Evolutionary conservation across 2,888 invertebrate genomes (phyloP), one percentile per base, ranked within the genome.

Genomic region (Hecatera dysodea): DNA sequence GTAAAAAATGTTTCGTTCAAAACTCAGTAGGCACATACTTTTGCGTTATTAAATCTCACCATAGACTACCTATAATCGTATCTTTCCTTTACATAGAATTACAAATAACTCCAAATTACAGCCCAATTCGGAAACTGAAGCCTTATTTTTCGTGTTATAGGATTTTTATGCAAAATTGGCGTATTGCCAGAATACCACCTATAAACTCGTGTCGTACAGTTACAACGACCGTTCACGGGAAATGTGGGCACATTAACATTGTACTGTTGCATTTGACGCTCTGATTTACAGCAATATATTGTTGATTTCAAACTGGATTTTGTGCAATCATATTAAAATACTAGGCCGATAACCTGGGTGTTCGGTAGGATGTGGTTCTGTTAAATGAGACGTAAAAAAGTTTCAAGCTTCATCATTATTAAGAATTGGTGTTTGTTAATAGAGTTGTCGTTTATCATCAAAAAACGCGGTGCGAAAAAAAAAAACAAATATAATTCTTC

Each of bases 151-250:
- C 22, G 9, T 44, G 33, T n/a, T 65, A 52, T 64, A 69, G 27
- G 60, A 62, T 72, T 55, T 77, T 83, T 78, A 75, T 75, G 63
- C 59, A 60, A 74, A 64, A 68, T 56, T 86, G 85, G 85, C 80
- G 33, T 50, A 62, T 29, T 46, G 77, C 85, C 83, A 78, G 64
- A 72, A 72, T 64, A 48, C 50, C 70, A 69, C 56, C 61, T 72
- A 72, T 76, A 70, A 74, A 71, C 67, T 57, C 17, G 22, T 69
- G 68, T 70, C 55, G 65, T 72, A 68, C 56, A 64, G 44, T 22
- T 42, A 52, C 42, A 81, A 72, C 61, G 70, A 55, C 56, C 57
- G 56, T 55, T 63, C 65, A 19, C 76, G 71, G 83, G 83, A 84
- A 80, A 85, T 64, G 55, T 65, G 1, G 29, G n/a, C 24, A 67